phyloP scores from a whole-genome alignment of 2,888 invertebrate genomes.

The Scaptomyza parva region DNA sequence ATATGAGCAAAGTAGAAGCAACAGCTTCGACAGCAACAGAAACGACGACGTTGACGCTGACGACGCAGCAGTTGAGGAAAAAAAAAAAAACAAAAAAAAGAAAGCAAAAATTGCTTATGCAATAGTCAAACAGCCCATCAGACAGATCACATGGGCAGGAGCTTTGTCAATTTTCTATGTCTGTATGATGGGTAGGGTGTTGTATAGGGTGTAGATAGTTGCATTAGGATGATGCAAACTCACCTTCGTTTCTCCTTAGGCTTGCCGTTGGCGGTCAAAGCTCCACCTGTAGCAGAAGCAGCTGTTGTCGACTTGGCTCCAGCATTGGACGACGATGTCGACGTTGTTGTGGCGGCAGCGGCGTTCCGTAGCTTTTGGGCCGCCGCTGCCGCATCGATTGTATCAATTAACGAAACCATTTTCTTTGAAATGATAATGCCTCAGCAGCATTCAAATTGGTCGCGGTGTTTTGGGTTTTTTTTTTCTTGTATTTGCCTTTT shows the following conservation, averaged over 20 bases:
- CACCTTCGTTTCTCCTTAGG: slow-evolving; percentile 91
- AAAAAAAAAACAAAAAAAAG: slow-evolving; percentile 64
- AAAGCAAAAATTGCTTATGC: slow-evolving; percentile 65
- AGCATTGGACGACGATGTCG: slow-evolving; percentile 40
- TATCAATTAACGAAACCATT: slow-evolving; percentile 80
- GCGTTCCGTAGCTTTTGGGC: slow-evolving; percentile 64
- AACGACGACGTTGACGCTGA: slow-evolving; percentile 21
- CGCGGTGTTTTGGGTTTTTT: slow-evolving; percentile 22
- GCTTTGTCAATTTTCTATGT: slow-evolving; percentile 16
- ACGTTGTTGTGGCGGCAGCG: slow-evolving; percentile 50
- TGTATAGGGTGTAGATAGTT: not conserved
- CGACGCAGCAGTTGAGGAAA: slow-evolving; percentile 40
- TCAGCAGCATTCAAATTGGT: slow-evolving; percentile 65
- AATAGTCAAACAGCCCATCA: slow-evolving; percentile 52
- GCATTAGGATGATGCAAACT: slow-evolving; percentile 61
- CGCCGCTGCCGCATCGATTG: slow-evolving; percentile 73
- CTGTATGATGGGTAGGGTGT: not conserved
- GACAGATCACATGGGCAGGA: slow-evolving; percentile 57
- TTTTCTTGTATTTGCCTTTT: slow-evolving; percentile 19
- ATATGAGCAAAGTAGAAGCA: slow-evolving; percentile 13
- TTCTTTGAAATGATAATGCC: slow-evolving; percentile 58
- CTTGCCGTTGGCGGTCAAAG: slow-evolving; percentile 81
- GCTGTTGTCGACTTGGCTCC: slow-evolving; percentile 27
- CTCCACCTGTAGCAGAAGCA: slow-evolving; percentile 39
- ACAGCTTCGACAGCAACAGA: slow-evolving; percentile 23